Conservation (phyloP, 1,140 invertebrate genomes). For the Nasonia vitripennis region DNA sequence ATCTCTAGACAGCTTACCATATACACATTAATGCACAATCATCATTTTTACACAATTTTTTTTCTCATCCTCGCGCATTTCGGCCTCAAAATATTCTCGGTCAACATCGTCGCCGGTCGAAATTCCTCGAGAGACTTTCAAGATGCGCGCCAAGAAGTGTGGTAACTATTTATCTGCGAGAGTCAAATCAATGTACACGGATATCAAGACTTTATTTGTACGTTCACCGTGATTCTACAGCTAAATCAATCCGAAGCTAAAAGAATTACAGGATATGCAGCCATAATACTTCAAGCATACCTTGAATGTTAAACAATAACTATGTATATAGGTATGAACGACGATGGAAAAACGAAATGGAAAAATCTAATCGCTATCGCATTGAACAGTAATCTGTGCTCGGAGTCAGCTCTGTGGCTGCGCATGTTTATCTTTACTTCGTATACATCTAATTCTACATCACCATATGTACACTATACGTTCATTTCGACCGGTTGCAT, state of each 20-base stretch:
- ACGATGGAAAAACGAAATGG: neutral
- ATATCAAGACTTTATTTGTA: conserved; percentile 6
- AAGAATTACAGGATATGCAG: neutral
- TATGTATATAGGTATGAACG: no score
- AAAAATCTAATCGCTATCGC: neutral
- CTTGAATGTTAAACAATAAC: no score
- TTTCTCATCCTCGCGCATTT: neutral
- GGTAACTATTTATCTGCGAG: neutral
- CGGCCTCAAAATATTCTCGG: no score
- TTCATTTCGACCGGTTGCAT: conserved; percentile 59
- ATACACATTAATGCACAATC: conserved; percentile 53
- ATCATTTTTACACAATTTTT: conserved; percentile 45
- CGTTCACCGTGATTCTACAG: neutral
- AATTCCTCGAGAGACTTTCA: neutral
- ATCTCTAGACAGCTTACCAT: conserved; percentile 52
- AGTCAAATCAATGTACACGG: conserved; percentile 11
- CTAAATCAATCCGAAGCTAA: neutral
- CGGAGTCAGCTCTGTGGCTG: neutral
- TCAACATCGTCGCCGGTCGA: neutral
- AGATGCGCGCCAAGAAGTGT: neutral
- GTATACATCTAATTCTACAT: conserved; percentile 62
- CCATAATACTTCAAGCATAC: neutral
- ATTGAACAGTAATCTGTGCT: conserved; percentile 1
- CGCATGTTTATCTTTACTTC: conserved; percentile 36
- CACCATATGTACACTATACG: conserved; percentile 69